Evolutionary conservation across 2,113 vertebrate species (phyloP).

Genomic region (Hydrochoerus hydrochaeris): DNA sequence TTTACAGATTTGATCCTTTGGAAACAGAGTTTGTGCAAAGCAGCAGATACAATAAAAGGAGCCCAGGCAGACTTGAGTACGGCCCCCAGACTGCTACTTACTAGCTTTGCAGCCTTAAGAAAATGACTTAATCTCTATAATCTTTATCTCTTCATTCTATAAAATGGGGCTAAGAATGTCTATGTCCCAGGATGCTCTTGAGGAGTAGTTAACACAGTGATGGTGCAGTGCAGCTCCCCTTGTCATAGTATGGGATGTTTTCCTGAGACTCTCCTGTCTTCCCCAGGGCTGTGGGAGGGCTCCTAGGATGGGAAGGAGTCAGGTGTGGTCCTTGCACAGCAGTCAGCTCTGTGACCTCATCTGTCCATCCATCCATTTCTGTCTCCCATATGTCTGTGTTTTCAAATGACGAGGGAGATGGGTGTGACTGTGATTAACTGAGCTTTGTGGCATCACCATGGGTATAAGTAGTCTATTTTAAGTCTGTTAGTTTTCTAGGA

Average conservation of each 20-base stretch:
- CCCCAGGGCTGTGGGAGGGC: not conserved
- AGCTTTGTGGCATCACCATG: not conserved
- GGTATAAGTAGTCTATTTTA: not conserved
- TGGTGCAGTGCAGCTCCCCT: fast-evolving
- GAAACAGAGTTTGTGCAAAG: not conserved
- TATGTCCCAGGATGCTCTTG: not conserved
- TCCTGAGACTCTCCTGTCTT: not conserved
- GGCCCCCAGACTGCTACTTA: not conserved
- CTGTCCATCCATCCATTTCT: not conserved
- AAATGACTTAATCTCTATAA: not conserved
- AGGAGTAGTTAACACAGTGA: not conserved
- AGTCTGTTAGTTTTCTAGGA: not conserved
- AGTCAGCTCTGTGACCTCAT: not conserved
- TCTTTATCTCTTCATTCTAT: not conserved
- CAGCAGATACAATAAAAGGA: not conserved
- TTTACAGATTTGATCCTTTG: not conserved
- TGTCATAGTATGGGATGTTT: not conserved
- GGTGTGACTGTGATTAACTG: not conserved
- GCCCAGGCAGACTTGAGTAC: not conserved
- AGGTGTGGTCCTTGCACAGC: fast-evolving
- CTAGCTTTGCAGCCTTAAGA: not conserved
- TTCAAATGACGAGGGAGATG: not conserved
- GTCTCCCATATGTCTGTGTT: not conserved
- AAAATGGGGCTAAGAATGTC: not conserved
- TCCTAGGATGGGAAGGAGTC: not conserved